Evolutionary conservation across 2,888 invertebrate genomes (phyloP).

Genomic region (Coleophora deauratella): DNA sequence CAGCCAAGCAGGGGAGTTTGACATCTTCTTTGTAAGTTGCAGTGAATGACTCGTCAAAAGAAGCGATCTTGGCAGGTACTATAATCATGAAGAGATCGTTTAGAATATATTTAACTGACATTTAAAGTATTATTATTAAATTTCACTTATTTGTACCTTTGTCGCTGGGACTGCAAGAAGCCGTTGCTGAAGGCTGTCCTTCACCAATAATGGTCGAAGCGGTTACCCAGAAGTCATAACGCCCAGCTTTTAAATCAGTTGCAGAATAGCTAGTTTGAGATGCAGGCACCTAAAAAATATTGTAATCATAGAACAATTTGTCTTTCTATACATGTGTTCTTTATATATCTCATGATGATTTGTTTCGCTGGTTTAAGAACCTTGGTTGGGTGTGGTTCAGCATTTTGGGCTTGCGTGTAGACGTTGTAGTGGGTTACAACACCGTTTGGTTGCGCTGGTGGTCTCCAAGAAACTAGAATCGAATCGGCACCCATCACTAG

Average conservation of each 20-base stretch:
- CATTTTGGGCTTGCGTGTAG: constrained; percentile 85
- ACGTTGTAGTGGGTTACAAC: constrained; percentile 94
- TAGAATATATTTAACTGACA: neutral
- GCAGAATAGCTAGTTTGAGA: constrained; percentile 92
- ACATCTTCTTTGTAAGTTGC: constrained; percentile 95
- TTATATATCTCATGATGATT: too few species aligned
- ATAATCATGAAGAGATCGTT: constrained; percentile 21
- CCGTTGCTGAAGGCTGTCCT: constrained; percentile 91
- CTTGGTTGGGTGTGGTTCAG: constrained; percentile 83
- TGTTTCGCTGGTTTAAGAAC: too few species aligned
- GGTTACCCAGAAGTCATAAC: constrained; percentile 96
- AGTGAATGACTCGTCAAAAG: constrained; percentile 94
- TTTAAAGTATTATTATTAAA: too few species aligned
- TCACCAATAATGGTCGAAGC: constrained; percentile 96
- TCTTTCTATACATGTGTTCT: too few species aligned
- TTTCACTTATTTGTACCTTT: constrained; percentile 78
- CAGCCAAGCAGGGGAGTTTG: constrained; percentile 91
- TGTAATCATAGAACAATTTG: neutral
- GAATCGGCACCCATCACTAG: constrained; percentile 93
- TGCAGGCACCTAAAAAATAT: constrained; percentile 74
- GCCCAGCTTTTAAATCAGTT: constrained; percentile 85
- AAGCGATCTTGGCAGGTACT: constrained; percentile 96
- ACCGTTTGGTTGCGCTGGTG: constrained; percentile 94
- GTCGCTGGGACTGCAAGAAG: constrained; percentile 86
- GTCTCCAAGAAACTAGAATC: constrained; percentile 94